phyloP scores from a whole-genome alignment of 1,140 invertebrate species.

The Galleria mellonella region DNA sequence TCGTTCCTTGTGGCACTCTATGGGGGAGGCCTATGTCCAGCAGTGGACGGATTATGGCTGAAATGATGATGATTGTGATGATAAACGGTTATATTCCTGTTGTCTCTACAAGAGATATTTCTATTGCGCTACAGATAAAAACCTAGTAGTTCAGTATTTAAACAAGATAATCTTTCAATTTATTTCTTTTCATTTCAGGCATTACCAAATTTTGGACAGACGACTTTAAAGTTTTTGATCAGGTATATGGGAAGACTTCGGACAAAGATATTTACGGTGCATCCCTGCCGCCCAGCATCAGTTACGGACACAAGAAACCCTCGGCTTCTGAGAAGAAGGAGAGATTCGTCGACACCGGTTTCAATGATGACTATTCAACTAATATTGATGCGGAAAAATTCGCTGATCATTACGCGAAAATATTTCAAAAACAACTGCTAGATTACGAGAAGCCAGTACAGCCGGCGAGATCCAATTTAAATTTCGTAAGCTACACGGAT shows the following conservation, averaged over 20 bases:
- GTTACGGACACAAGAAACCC: conserved; percentile 12
- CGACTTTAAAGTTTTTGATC: conserved; percentile 51
- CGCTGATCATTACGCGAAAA: conserved; percentile 29
- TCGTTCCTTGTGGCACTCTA: too few relatives aligned
- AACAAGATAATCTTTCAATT: too few relatives aligned
- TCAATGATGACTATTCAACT: conserved; percentile 13
- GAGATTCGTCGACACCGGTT: conserved; percentile 21
- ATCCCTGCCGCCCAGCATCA: conserved; percentile 32
- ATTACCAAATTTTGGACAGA: conserved; percentile 56
- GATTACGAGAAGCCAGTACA: conserved; percentile 17
- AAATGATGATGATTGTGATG: too few relatives aligned
- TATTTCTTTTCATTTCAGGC: conserved; percentile 25
- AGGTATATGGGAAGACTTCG: conserved; percentile 57
- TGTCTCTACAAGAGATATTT: too few relatives aligned
- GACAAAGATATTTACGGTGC: conserved; percentile 52
- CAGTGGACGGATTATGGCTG: too few relatives aligned
- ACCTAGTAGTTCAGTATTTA: too few relatives aligned
- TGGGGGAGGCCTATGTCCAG: too few relatives aligned
- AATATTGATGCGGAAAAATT: conserved; percentile 19
- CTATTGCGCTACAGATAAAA: too few relatives aligned
- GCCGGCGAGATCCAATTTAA: conserved; percentile 24
- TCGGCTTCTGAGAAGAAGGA: conserved; percentile 46
- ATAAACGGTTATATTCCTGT: too few relatives aligned
- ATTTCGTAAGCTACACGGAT: conserved; percentile 43
- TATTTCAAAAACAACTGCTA: conserved; percentile 20